phyloP scores from a whole-genome alignment of 2,888 invertebrate genomes.

The Epinotia ramella region DNA sequence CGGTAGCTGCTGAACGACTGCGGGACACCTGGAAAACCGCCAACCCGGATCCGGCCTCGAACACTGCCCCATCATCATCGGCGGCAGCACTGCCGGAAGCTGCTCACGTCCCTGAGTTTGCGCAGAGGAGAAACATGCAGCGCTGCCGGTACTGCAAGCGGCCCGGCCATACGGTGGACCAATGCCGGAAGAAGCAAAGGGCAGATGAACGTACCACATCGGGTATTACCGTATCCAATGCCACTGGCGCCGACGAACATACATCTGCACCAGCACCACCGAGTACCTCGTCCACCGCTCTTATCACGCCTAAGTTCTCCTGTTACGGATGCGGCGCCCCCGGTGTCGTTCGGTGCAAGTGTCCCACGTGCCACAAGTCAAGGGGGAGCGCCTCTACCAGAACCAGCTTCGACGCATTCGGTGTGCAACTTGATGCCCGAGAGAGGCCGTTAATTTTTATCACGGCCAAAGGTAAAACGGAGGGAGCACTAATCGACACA shows the following conservation, averaged over 20 bases:
- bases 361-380: no score
- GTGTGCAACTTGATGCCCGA: no score
- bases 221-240: background rate
- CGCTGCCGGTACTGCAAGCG: slow-evolving; percentile 18
- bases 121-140: background rate
- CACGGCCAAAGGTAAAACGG: no score
- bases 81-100: background rate
- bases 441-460: no score
- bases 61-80: background rate
- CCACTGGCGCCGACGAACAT: background rate
- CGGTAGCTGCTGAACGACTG: slow-evolving; percentile 4
- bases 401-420: no score
- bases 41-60: background rate
- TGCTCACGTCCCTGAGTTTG: background rate
- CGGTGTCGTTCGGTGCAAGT: no score
- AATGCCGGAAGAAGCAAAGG: slow-evolving; percentile 16
- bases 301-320: background rate
- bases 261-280: slow-evolving; percentile 4
- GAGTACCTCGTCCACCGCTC: background rate
- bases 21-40: background rate
- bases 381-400: no score
- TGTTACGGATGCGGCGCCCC: no score
- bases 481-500: no score
- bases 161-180: slow-evolving; percentile 8
- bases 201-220: slow-evolving; percentile 5